Evolutionary conservation across 2,797 vertebrate species (phyloP).

Genomic region (Rousettus madagascariensis): DNA sequence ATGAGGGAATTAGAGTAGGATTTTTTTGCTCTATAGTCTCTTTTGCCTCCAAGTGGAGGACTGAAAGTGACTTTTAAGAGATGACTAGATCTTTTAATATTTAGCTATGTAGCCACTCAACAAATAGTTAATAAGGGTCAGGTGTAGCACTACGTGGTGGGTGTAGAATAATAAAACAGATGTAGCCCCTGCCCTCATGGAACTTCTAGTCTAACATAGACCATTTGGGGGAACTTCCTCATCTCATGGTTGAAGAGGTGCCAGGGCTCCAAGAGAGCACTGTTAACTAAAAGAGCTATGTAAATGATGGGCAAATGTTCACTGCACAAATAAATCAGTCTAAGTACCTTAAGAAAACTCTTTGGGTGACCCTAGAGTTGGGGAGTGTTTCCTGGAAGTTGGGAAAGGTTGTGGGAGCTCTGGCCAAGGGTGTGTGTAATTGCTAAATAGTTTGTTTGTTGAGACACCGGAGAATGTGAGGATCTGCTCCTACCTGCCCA

Average conservation of each 20-base stretch:
- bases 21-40: not conserved
- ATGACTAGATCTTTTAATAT: not conserved
- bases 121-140: not conserved
- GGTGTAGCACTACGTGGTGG: not conserved
- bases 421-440: constrained; percentile 48
- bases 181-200: not conserved
- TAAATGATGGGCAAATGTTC: not conserved
- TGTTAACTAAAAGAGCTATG: not conserved
- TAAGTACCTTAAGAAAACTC: not conserved
- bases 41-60: not conserved
- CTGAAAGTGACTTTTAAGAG: not conserved
- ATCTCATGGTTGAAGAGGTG: not conserved
- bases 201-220: not conserved
- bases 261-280: not conserved
- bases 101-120: not conserved
- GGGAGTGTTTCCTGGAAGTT: constrained; percentile 8
- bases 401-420: constrained; percentile 32
- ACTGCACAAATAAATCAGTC: not conserved
- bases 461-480: constrained; percentile 52
- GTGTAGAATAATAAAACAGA: not conserved
- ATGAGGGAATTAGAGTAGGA: not conserved
- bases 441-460: constrained; percentile 66
- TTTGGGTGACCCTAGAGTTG: not conserved
- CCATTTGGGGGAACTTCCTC: not conserved
- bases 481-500: constrained; percentile 58